Evolutionary conservation across 2,888 invertebrate genomes (phyloP).

Genomic region (Drosophila falleni): DNA sequence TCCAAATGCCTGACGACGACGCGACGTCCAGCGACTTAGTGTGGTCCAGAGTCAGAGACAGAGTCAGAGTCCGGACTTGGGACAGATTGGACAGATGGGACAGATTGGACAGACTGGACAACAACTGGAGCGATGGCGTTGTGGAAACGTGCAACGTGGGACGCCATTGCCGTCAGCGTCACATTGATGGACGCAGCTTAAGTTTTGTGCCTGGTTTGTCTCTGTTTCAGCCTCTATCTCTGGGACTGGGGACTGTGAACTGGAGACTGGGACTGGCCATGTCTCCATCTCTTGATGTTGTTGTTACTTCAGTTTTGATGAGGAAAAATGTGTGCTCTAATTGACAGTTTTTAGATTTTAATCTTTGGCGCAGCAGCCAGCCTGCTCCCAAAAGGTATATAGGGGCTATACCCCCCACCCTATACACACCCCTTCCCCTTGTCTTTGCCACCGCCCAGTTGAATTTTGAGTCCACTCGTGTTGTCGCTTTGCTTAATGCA

Average conservation of each 20-base stretch:
- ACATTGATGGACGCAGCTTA: slow-evolving; percentile 73
- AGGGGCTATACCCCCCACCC: slow-evolving; percentile 1
- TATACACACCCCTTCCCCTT: neutral
- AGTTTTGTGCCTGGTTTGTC: slow-evolving; percentile 42
- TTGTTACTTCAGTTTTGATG: slow-evolving; percentile 73
- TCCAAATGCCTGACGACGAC: slow-evolving; percentile 68
- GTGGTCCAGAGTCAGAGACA: slow-evolving; percentile 34
- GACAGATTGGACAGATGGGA: slow-evolving; percentile 2
- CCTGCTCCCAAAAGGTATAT: slow-evolving; percentile 32
- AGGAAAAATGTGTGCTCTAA: slow-evolving; percentile 83
- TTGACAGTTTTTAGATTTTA: slow-evolving; percentile 84
- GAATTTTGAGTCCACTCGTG: slow-evolving; percentile 68
- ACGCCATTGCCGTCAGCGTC: slow-evolving; percentile 69
- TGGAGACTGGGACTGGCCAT: slow-evolving; percentile 6
- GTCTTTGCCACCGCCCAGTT: neutral
- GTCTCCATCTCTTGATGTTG: slow-evolving; percentile 18
- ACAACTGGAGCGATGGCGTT: slow-evolving; percentile 15
- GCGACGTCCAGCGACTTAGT: slow-evolving; percentile 62
- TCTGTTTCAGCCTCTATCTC: slow-evolving; percentile 2
- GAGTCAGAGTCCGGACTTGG: slow-evolving; percentile 4
- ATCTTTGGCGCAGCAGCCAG: slow-evolving; percentile 67
- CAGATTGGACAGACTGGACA: slow-evolving; percentile 2
- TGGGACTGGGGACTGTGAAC: neutral
- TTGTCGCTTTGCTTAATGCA: slow-evolving; percentile 61
- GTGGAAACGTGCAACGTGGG: slow-evolving; percentile 58